A percentile compares a stretch with the other conserved stretches of the same genome.
Conservation (phyloP, 2,113 vertebrate species). For the Brachypteracias leptosomus region DNA sequence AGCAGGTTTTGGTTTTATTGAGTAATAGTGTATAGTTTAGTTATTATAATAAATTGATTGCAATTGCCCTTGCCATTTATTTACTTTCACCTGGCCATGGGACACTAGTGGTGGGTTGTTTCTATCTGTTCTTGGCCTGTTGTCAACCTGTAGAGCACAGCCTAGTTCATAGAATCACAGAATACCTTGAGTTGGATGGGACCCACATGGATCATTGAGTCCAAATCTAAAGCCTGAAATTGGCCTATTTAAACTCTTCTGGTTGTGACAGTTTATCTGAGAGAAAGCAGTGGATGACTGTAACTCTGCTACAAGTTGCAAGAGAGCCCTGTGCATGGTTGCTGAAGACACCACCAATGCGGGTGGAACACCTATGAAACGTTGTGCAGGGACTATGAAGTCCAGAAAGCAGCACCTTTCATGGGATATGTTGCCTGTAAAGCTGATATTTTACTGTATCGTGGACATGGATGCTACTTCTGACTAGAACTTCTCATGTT, state of each 20-base stretch:
- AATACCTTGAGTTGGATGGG: background rate
- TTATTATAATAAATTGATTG: background rate
- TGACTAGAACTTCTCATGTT: background rate
- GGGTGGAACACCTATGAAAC: background rate
- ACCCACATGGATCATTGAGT: background rate
- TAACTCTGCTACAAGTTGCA: background rate
- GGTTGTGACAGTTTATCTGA: background rate
- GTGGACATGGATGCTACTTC: background rate
- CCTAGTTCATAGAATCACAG: background rate
- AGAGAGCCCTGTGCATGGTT: background rate
- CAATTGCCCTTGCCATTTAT: background rate
- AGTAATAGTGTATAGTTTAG: background rate
- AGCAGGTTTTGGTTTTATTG: background rate
- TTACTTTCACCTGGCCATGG: background rate
- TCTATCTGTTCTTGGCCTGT: background rate
- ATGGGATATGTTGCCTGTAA: background rate
- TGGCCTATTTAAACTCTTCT: background rate
- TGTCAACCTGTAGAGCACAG: background rate
- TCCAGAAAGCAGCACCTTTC: background rate
- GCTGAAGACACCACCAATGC: background rate
- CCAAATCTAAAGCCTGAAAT: background rate
- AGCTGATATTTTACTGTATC: background rate
- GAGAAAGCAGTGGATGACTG: background rate
- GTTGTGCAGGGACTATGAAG: accelerated
- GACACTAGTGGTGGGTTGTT: background rate